Conservation (phyloP, 2,797 vertebrate species). For the Poeciliopsis paucimaculata region DNA sequence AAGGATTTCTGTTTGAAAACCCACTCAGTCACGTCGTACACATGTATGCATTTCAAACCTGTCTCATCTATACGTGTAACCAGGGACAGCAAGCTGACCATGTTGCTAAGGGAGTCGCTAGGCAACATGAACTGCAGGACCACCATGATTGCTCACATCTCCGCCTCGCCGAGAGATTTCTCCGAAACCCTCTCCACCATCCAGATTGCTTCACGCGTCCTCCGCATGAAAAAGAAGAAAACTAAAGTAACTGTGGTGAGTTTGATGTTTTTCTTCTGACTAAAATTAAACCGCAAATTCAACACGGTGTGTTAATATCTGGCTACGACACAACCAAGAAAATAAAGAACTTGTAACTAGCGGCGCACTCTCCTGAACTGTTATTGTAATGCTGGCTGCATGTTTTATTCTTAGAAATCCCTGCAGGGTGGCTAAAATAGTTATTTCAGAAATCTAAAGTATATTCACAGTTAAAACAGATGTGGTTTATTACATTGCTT, state of each 20-base stretch:
- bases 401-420: conserved; percentile 14
- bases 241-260: conserved; percentile 91
- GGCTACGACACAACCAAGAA: not conserved
- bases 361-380: not conserved
- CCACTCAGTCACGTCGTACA: conserved; percentile 14
- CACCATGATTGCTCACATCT: conserved; percentile 99
- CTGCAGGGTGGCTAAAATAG: not conserved
- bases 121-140: conserved; percentile 99
- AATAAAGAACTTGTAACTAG: conserved; percentile 4
- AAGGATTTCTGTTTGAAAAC: conserved; percentile 25
- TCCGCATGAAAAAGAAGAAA: conserved; percentile 99
- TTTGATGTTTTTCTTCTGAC: conserved; percentile 23
- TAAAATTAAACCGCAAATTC: not conserved
- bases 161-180: conserved; percentile 90
- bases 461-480: conserved; percentile 1
- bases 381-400: not conserved
- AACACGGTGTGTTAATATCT: not conserved
- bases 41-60: conserved; percentile 39
- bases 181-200: conserved; percentile 96
- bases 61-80: conserved; percentile 65
- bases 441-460: not conserved
- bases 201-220: conserved; percentile 95
- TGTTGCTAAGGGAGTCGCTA: conserved; percentile 97
- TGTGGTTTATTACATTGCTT: not conserved
- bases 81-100: conserved; percentile 99